Evolutionary conservation across 2,797 vertebrate genomes (phyloP).

Genomic region (Buceros bicornis): DNA sequence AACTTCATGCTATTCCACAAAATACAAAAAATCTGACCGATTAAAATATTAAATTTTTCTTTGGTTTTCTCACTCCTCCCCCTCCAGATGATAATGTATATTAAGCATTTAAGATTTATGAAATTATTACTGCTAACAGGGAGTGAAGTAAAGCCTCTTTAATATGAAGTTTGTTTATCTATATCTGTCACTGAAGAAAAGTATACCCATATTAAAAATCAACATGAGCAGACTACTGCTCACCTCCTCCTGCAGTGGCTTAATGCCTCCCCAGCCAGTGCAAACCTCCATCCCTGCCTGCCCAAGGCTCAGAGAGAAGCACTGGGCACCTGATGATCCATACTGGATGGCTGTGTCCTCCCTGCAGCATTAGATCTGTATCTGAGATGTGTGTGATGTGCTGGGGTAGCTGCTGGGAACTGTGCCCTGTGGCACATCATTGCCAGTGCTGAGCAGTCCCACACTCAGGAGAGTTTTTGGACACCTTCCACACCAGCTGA

Average conservation of each 20-base stretch:
- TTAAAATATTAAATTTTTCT: rapidly evolving
- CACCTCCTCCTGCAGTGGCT: background rate
- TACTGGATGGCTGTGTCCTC: background rate
- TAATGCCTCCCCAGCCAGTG: background rate
- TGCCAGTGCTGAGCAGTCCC: background rate
- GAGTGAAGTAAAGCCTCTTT: background rate
- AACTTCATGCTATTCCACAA: background rate
- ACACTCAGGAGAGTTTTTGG: background rate
- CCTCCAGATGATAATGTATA: background rate
- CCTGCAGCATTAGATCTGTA: background rate
- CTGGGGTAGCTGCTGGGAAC: background rate
- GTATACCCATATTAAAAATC: background rate
- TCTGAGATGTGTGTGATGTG: background rate
- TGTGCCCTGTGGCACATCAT: background rate
- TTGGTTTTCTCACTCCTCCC: background rate
- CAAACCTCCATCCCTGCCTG: background rate
- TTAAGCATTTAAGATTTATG: background rate
- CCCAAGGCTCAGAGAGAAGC: background rate
- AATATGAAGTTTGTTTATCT: background rate
- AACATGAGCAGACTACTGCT: background rate
- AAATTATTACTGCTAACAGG: background rate
- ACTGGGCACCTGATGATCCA: background rate
- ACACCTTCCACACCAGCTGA: slow-evolving; percentile 1
- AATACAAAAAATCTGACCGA: background rate
- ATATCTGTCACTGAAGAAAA: background rate